Percentiles rank a stretch among this genome's conserved stretches.
phyloP scores from a whole-genome alignment of 2,888 invertebrate species.

The Hirtodrosophila histrioides region DNA sequence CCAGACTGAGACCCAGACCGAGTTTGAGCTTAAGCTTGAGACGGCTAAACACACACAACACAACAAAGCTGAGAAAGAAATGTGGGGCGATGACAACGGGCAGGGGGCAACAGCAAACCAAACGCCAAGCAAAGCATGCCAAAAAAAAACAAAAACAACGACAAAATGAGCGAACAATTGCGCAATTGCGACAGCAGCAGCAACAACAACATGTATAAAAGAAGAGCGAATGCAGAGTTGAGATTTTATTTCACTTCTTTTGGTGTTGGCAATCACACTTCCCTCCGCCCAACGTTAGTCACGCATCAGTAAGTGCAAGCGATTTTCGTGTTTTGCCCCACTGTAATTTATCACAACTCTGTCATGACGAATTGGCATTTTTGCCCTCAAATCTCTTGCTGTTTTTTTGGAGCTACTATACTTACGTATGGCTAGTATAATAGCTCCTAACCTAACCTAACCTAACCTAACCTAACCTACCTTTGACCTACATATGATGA shows the following conservation, averaged over 20 bases:
- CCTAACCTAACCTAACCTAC: too few species aligned
- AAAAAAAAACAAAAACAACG: conserved; percentile 39
- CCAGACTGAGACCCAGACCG: conserved; percentile 18
- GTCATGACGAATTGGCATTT: conserved; percentile 3
- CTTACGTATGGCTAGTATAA: too few species aligned
- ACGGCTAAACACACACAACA: conserved; percentile 31
- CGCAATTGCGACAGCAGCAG: conserved; percentile 69
- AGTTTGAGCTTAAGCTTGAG: conserved; percentile 25
- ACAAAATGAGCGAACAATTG: conserved; percentile 71
- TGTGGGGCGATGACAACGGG: conserved; percentile 21
- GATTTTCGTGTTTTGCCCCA: conserved; percentile 25
- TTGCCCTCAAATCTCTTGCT: too few species aligned
- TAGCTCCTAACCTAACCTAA: too few species aligned
- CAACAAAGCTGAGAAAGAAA: conserved; percentile 27
- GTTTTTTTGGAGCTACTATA: too few species aligned
- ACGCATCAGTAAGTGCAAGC: conserved; percentile 30
- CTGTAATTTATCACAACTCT: conserved; percentile 22
- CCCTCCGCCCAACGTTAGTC: conserved; percentile 9
- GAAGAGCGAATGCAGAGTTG: conserved; percentile 36
- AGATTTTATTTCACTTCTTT: conserved; percentile 39
- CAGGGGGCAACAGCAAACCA: conserved; percentile 14
- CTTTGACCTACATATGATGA: too few species aligned
- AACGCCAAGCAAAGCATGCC: conserved; percentile 43
- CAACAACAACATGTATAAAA: conserved; percentile 39
- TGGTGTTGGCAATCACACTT: conserved; percentile 15